These are phyloP conservation scores for Dasypogon diadema DNA, from an alignment of 2,888 invertebrate species.

Conservation along the genomic window DNA sequence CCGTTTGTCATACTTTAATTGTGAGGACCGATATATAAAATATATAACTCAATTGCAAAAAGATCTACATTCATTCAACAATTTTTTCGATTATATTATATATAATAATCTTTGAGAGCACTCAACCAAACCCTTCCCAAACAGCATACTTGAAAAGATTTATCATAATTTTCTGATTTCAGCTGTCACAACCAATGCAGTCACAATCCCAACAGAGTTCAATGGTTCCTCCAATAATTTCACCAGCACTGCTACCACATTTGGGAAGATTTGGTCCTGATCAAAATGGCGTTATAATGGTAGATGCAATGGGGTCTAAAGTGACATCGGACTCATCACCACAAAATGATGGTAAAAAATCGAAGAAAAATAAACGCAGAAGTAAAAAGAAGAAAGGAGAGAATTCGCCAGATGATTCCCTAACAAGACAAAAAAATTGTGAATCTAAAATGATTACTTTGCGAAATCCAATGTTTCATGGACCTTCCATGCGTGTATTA, in stretches of 20 bases:
- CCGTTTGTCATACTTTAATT: too few species aligned
- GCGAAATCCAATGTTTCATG: conserved; percentile 80
- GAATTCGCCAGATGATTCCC: conserved; percentile 48
- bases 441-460: conserved; percentile 80
- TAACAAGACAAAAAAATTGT: conserved; percentile 59
- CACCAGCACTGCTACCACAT: conserved; percentile 27
- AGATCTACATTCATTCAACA: too few species aligned
- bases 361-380: conserved; percentile 63
- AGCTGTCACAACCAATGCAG: conserved; percentile 57
- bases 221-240: conserved; percentile 24
- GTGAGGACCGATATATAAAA: too few species aligned
- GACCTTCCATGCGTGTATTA: conserved; percentile 66
- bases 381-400: conserved; percentile 62
- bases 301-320: conserved; percentile 64
- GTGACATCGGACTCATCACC: background rate
- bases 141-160: too few species aligned
- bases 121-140: too few species aligned
- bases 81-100: too few species aligned
- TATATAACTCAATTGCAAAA: too few species aligned
- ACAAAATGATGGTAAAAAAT: conserved; percentile 58
- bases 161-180: conserved; percentile 23
- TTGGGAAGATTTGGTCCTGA: conserved; percentile 59
- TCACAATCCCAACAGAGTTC: conserved; percentile 28
- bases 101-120: too few species aligned
- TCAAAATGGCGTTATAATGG: conserved; percentile 66